phyloP scores from a whole-genome alignment of 2,113 vertebrate genomes.

The Lamprologus tigripictilis region DNA sequence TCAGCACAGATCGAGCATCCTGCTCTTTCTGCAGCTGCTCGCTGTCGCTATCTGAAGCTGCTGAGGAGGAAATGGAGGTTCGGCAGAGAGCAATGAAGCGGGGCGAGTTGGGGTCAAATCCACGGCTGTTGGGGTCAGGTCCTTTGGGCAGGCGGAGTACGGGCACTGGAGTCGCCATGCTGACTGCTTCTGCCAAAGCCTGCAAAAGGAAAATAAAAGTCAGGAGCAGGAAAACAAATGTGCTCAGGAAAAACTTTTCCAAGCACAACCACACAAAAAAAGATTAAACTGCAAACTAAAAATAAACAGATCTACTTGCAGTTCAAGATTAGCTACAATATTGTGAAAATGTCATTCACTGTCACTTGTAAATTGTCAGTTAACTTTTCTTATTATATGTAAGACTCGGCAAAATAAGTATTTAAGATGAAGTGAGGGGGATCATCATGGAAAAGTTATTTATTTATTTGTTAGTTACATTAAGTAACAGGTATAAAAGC shows the following conservation, averaged over 20 bases:
- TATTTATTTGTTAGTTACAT: background rate
- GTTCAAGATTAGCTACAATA: background rate
- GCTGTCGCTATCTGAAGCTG: background rate
- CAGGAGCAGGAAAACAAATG: background rate
- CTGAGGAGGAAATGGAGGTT: slow-evolving; percentile 46
- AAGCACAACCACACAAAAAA: background rate
- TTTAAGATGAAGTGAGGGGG: background rate
- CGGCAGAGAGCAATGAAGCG: slow-evolving; percentile 67
- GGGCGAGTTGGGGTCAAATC: slow-evolving; percentile 70
- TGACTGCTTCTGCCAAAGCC: background rate
- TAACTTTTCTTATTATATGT: background rate
- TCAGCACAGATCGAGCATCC: slow-evolving; percentile 60
- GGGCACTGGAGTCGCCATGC: slow-evolving; percentile 56
- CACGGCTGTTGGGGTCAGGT: slow-evolving; percentile 72
- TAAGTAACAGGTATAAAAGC: background rate
- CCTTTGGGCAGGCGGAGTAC: slow-evolving; percentile 69
- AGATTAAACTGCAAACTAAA: background rate
- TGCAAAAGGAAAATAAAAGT: background rate
- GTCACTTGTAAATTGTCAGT: background rate
- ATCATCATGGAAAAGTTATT: background rate
- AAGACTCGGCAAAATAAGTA: background rate
- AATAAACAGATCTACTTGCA: background rate
- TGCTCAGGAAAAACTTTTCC: background rate
- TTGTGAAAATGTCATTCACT: rapidly evolving
- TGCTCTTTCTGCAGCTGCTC: slow-evolving; percentile 64